Evolutionary conservation across 2,888 invertebrate species (phyloP), one percentile per base, ranked within the genome.

Genomic region (Sarcophaga variegata): DNA sequence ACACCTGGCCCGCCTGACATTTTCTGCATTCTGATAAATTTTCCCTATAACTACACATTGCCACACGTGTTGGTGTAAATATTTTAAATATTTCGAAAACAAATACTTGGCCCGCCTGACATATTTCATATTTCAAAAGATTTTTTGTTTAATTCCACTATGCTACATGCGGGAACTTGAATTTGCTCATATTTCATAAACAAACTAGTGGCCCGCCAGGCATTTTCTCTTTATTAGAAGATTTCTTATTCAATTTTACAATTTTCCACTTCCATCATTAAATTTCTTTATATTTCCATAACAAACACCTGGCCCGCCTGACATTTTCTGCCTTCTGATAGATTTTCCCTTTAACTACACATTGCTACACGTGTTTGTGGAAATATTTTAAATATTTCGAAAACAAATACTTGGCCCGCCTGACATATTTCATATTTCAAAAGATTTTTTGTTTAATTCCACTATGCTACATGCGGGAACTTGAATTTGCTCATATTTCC

Each of bases 341-440:
- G 14, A 14, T 49, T 49, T 49, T 14, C 4, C 3, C 1, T 49
- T 49, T 27, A 27, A 27, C 54, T 54, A 14, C 14, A 14, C 54
- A 12, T 17, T 59, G 59, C 4, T 59, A 17, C 17, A 59, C n/a
- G 1, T 59, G 14, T n/a, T 59, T n/a, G 37, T 37, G 14, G 1
- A 14, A 14, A 49, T 49, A 49, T 20, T 8, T 8, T 6, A 47
- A 67, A 67, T 20, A 47, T 47, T 67, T 47, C n/a, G 4, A 4
- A 11, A 49, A 25, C 20, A 47, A 69, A 69, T 14, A 63, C 4
- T 0, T 77, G 76, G 67, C 67, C 67, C 67, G 54, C 66, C 66
- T 59, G 10, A 67, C 59, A 77, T 54, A 54, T 37, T 72, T 27
- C 17, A n/a, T 11, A 2, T 22, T 37, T 37, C 17, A 2, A 12